A percentile compares a stretch with the other conserved stretches of the same genome.
phyloP scores from a whole-genome alignment of 2,113 vertebrate species.

The Dasypus novemcinctus region DNA sequence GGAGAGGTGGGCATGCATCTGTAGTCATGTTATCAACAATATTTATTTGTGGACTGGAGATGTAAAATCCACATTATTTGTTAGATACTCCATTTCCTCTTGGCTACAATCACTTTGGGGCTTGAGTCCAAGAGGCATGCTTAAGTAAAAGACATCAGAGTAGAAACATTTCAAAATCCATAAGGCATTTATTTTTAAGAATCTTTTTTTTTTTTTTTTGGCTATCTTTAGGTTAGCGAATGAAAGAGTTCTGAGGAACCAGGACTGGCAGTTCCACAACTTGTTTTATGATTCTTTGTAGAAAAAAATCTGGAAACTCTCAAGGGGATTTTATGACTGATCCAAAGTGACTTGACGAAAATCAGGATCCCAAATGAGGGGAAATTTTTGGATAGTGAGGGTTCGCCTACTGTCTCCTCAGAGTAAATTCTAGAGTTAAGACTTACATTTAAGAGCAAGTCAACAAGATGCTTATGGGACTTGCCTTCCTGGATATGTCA shows the following conservation, averaged over 20 bases:
- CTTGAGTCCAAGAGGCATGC: slow-evolving; percentile 51
- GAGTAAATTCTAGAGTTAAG: slow-evolving; percentile 21
- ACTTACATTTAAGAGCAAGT: slow-evolving; percentile 2
- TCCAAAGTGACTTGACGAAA: slow-evolving; percentile 28
- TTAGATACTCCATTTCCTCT: slow-evolving; percentile 48
- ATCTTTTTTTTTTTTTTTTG: slow-evolving; percentile 3
- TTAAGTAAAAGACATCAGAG: slow-evolving; percentile 54
- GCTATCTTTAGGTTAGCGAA: slow-evolving; percentile 56
- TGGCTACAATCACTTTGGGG: slow-evolving; percentile 38
- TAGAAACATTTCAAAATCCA: slow-evolving; percentile 73
- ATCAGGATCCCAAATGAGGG: background rate
- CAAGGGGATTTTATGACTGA: slow-evolving; percentile 31
- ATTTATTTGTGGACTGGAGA: slow-evolving; percentile 22
- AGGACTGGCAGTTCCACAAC: slow-evolving; percentile 51
- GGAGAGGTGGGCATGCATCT: background rate
- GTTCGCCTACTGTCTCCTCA: background rate
- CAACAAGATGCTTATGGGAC: background rate
- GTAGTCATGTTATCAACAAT: background rate
- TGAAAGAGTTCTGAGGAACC: slow-evolving; percentile 43
- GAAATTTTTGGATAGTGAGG: background rate
- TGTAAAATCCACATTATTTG: slow-evolving; percentile 11
- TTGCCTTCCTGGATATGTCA: background rate
- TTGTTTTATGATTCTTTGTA: slow-evolving; percentile 31
- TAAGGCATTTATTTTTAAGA: slow-evolving; percentile 65
- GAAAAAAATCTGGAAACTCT: slow-evolving; percentile 61